These are phyloP conservation scores for Pachyrhynchus sulphureomaculatus DNA, from an alignment of 1,140 invertebrate genomes.

Conservation along the genomic window DNA sequence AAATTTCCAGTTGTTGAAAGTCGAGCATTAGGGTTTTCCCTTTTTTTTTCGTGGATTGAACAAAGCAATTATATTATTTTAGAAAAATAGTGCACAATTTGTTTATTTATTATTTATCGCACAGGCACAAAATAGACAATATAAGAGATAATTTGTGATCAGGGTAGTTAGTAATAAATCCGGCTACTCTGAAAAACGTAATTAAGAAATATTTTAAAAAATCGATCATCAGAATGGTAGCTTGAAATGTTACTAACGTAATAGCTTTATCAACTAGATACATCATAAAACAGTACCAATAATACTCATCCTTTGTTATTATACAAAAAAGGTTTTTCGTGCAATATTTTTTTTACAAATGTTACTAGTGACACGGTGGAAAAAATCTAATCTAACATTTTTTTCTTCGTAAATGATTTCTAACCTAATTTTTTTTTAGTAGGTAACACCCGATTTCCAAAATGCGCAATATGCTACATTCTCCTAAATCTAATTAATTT, in stretches of 20 bases:
- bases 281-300: slow-evolving; percentile 32
- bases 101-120: slow-evolving; percentile 14
- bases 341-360: slow-evolving; percentile 21
- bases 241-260: background rate
- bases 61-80: slow-evolving; percentile 4
- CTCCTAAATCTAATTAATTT: background rate
- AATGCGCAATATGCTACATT: background rate
- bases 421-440: too few relatives aligned
- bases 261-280: slow-evolving; percentile 19
- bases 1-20: too few relatives aligned
- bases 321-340: slow-evolving; percentile 4
- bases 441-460: background rate
- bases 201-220: too few relatives aligned
- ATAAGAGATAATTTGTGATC: slow-evolving; percentile 23
- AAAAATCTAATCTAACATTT: slow-evolving; percentile 2
- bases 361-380: slow-evolving; percentile 16
- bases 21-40: too few relatives aligned
- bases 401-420: too few relatives aligned
- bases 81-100: background rate
- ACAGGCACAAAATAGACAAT: slow-evolving; percentile 39
- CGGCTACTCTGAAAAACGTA: background rate
- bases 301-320: slow-evolving; percentile 32
- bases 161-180: slow-evolving; percentile 23
- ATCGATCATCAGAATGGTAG: background rate
- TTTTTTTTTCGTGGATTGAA: too few relatives aligned